A percentile compares a stretch with the other conserved stretches of the same genome.
phyloP scores from a whole-genome alignment of 2,113 vertebrate genomes.

The Gallinago undulata region DNA sequence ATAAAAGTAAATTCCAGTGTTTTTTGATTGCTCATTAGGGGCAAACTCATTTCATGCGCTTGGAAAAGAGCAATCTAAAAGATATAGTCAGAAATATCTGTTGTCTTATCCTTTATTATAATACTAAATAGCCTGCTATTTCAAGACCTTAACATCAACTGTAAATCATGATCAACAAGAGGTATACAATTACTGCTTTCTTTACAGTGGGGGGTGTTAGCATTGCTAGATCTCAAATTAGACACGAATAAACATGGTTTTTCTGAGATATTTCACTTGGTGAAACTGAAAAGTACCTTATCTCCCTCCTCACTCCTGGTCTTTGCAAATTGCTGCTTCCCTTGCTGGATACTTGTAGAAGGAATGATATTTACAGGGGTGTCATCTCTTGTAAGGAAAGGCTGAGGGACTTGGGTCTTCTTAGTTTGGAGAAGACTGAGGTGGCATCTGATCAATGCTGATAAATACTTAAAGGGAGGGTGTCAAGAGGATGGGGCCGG shows the following conservation, averaged over 20 bases:
- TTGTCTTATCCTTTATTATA: neutral
- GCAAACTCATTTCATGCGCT: neutral
- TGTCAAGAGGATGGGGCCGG: too few relatives aligned
- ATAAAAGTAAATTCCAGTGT: neutral
- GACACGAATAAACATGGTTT: neutral
- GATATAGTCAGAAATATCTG: neutral
- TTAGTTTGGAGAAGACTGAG: too few relatives aligned
- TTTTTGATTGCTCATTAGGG: neutral
- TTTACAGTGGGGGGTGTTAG: neutral
- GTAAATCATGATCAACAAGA: neutral
- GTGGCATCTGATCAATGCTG: too few relatives aligned
- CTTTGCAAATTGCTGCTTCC: neutral
- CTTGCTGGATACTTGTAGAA: neutral
- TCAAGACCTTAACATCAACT: neutral
- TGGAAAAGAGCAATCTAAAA: neutral
- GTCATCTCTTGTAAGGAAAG: too few relatives aligned
- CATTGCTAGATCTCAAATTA: neutral
- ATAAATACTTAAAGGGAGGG: too few relatives aligned
- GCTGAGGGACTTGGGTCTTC: too few relatives aligned
- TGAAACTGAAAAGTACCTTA: neutral
- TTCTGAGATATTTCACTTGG: neutral
- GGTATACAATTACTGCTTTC: neutral
- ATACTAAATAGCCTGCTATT: neutral
- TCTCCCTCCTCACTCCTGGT: neutral
- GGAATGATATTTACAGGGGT: neutral